These are phyloP conservation scores for Ctenochaetus hawaiiensis DNA, from an alignment of 2,797 vertebrate species.

Conservation along the genomic window DNA sequence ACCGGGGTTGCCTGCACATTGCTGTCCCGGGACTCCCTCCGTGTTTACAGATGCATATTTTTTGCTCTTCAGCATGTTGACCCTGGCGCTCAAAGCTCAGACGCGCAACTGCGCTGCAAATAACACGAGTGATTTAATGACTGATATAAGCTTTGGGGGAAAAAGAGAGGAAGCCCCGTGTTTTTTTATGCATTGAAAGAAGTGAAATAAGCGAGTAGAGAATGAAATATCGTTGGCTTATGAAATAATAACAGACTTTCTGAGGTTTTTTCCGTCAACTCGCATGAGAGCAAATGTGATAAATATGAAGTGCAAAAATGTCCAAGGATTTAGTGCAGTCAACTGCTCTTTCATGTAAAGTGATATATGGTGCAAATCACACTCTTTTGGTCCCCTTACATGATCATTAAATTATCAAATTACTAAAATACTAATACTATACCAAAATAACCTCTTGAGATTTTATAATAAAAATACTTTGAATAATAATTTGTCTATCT, in stretches of 20 bases:
- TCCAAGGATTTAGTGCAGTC: background rate
- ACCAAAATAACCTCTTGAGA: background rate
- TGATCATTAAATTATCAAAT: background rate
- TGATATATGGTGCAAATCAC: background rate
- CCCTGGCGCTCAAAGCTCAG: conserved; percentile 27
- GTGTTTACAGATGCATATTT: conserved; percentile 54
- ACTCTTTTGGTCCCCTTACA: background rate
- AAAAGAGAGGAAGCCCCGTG: background rate
- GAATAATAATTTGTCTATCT: background rate
- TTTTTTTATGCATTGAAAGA: background rate
- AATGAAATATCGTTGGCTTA: conserved; percentile 24
- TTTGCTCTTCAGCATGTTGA: conserved; percentile 54
- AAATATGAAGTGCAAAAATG: conserved; percentile 9
- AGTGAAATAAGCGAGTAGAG: conserved; percentile 14
- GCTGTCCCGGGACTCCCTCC: no score
- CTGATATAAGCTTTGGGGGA: conserved; percentile 5
- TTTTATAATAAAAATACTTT: background rate
- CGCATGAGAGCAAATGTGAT: background rate
- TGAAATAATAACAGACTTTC: conserved; percentile 32
- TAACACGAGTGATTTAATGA: conserved; percentile 52
- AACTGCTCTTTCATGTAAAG: background rate
- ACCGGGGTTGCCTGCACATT: background rate
- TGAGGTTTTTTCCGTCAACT: conserved; percentile 4
- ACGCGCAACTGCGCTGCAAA: conserved; percentile 25
- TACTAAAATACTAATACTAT: background rate